These are phyloP conservation scores for Poeciliopsis gracilis DNA, from an alignment of 2,797 vertebrate species.

Conservation along the genomic window DNA sequence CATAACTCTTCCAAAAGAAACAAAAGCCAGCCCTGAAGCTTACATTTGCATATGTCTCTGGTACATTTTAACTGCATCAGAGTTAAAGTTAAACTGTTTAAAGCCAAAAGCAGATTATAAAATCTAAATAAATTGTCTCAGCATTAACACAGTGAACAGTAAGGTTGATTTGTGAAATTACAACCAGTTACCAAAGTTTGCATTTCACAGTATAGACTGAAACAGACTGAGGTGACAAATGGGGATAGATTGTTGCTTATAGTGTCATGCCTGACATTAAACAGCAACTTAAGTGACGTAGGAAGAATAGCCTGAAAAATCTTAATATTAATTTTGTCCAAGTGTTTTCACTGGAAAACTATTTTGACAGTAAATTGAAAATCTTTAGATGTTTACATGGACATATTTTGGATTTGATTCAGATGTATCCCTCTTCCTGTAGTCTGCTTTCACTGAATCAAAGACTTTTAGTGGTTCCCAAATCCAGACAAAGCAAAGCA, in stretches of 20 bases:
- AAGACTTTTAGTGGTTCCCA: too few relatives aligned
- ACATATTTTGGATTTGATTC: too few relatives aligned
- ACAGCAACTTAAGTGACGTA: too few relatives aligned
- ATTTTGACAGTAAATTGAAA: too few relatives aligned
- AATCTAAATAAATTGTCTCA: neutral
- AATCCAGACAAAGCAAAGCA: too few relatives aligned
- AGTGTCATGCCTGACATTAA: too few relatives aligned
- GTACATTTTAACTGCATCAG: slow-evolving; percentile 4
- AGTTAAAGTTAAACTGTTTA: slow-evolving; percentile 2
- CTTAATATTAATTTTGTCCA: too few relatives aligned
- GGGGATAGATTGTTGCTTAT: neutral
- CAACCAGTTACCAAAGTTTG: neutral
- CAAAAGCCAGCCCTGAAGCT: slow-evolving; percentile 28
- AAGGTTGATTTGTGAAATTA: neutral
- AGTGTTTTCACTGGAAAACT: too few relatives aligned
- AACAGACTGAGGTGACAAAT: neutral
- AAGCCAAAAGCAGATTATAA: neutral
- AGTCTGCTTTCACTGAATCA: too few relatives aligned
- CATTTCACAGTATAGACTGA: neutral
- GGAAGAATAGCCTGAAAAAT: too few relatives aligned
- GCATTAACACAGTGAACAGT: neutral
- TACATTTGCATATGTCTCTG: slow-evolving; percentile 17
- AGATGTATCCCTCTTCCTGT: too few relatives aligned
- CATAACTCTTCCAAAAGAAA: slow-evolving; percentile 18
- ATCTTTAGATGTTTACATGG: too few relatives aligned